Conservation (phyloP, 2,113 vertebrate genomes). For the Lipophrys pholis region DNA sequence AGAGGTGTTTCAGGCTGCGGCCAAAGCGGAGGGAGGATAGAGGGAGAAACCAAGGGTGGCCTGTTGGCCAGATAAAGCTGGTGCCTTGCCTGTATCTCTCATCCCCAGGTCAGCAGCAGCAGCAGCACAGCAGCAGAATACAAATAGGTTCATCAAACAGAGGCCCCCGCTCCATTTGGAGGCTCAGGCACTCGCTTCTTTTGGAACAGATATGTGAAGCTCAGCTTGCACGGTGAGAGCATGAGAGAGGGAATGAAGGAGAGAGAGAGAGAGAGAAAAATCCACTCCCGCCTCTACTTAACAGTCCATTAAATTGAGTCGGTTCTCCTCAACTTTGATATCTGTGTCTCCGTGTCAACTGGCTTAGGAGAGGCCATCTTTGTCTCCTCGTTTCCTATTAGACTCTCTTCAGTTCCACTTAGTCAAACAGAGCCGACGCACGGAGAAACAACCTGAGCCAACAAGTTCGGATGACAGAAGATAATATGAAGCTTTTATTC, state of each 20-base stretch:
- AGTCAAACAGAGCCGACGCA: slow-evolving; percentile 32
- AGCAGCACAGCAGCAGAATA: slow-evolving; percentile 68
- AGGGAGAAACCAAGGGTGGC: slow-evolving; percentile 58
- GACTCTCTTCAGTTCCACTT: slow-evolving; percentile 53
- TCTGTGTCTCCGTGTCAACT: slow-evolving; percentile 48
- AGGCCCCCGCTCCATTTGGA: slow-evolving; percentile 51
- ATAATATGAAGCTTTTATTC: slow-evolving; percentile 38
- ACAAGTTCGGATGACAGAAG: slow-evolving; percentile 34
- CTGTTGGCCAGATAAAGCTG: slow-evolving; percentile 74
- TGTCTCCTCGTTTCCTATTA: slow-evolving; percentile 50
- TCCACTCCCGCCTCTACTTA: slow-evolving; percentile 43
- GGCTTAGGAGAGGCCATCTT: slow-evolving; percentile 30
- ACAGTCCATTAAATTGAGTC: slow-evolving; percentile 67
- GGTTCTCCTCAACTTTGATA: slow-evolving; percentile 65
- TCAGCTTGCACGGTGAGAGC: slow-evolving; percentile 50
- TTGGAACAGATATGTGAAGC: slow-evolving; percentile 59
- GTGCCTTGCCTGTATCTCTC: slow-evolving; percentile 71
- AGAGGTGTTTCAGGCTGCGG: slow-evolving; percentile 45
- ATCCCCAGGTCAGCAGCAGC: slow-evolving; percentile 73
- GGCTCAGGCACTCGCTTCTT: slow-evolving; percentile 59
- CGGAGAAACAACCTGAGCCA: slow-evolving; percentile 24
- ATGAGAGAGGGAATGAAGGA: slow-evolving; percentile 17
- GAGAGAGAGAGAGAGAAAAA: slow-evolving; percentile 10
- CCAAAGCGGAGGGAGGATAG: slow-evolving; percentile 36
- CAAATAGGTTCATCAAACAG: slow-evolving; percentile 77